Conservation (phyloP, 2,113 vertebrate genomes). For the Gobiocypris rarus region DNA sequence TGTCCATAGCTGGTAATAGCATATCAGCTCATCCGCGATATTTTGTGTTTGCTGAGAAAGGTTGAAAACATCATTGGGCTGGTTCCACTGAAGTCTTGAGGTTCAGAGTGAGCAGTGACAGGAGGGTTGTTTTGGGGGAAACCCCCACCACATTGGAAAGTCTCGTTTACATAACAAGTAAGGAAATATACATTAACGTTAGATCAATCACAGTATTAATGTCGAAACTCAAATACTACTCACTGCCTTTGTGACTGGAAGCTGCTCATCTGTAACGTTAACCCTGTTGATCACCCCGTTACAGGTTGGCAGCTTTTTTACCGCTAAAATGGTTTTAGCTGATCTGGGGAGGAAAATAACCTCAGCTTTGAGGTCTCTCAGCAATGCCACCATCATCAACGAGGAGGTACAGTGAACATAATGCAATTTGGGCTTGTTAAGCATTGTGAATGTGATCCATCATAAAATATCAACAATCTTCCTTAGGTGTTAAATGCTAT, state of each 20-base stretch:
- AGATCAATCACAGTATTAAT: background rate
- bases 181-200: background rate
- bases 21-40: background rate
- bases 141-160: constrained; percentile 39
- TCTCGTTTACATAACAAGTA: constrained; percentile 34
- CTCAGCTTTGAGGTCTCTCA: constrained; percentile 94
- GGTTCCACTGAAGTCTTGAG: background rate
- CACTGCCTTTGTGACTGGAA: background rate
- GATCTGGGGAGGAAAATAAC: constrained; percentile 99
- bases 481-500: constrained; percentile 95
- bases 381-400: constrained; percentile 99
- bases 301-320: constrained; percentile 28
- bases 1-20: background rate
- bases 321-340: constrained; percentile 92
- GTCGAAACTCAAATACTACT: background rate
- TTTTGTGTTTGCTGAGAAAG: background rate
- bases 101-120: background rate
- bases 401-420: constrained; percentile 84
- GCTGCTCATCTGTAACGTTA: background rate
- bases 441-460: background rate
- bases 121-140: constrained; percentile 35
- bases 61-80: background rate
- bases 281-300: background rate
- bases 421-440: background rate
- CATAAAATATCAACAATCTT: background rate